Conservation (phyloP, 2,113 vertebrate genomes). For the Petrocephalus microphthalmus region DNA sequence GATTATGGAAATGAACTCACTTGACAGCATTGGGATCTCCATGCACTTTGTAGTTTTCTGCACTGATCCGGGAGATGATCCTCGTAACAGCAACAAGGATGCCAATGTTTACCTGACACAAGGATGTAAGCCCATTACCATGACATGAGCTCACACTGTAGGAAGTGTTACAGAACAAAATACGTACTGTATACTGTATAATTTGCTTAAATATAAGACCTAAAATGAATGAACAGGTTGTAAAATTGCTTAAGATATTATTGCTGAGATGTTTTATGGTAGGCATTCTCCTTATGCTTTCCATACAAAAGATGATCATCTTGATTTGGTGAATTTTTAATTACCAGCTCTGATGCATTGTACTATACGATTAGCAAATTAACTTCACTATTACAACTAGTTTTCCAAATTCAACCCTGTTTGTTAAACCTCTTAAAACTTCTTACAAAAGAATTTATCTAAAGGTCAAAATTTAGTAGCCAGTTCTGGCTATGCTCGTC, state of each 20-base stretch:
- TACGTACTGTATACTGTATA: not conserved
- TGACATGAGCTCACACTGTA: not conserved
- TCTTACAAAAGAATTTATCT: not conserved
- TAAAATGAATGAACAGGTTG: not conserved
- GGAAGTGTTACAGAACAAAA: not conserved
- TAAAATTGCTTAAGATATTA: not conserved
- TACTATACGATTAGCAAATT: not conserved
- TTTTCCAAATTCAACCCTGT: not conserved
- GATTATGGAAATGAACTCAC: constrained; percentile 59
- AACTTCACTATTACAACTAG: not conserved
- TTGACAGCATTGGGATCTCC: constrained; percentile 85
- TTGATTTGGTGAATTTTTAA: not conserved
- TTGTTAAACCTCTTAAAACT: not conserved
- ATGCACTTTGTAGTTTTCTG: constrained; percentile 86
- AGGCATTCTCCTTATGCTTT: not conserved
- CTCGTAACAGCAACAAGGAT: constrained; percentile 89
- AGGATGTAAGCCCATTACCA: not conserved
- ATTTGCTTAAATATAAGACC: not conserved
- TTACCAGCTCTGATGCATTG: not conserved
- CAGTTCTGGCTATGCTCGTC: not conserved
- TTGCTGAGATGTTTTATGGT: not conserved
- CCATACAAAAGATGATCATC: not conserved
- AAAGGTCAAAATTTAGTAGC: not conserved
- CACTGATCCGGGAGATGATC: constrained; percentile 90
- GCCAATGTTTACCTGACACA: constrained; percentile 78